A percentile compares a stretch with the other conserved stretches of the same genome.
phyloP scores from a whole-genome alignment of 2,113 vertebrate species.

The Platanista minor region DNA sequence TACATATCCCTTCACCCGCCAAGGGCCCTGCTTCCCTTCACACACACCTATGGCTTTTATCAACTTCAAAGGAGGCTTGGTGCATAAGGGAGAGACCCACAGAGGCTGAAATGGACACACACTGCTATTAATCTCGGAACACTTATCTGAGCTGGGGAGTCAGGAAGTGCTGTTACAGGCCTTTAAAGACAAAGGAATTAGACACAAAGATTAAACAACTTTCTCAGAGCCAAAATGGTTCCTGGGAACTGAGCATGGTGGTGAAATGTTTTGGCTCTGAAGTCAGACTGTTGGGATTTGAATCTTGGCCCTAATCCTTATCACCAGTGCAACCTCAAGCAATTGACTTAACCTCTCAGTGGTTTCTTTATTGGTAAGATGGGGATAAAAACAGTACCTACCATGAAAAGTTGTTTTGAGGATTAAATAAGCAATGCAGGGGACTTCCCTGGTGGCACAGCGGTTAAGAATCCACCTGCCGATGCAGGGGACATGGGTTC shows the following conservation, averaged over 20 bases:
- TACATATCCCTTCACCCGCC: slow-evolving; percentile 13
- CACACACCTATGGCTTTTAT: slow-evolving; percentile 56
- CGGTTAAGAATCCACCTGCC: too few species aligned
- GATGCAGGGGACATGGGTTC: too few species aligned
- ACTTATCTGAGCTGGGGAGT: slow-evolving; percentile 40
- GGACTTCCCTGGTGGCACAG: too few species aligned
- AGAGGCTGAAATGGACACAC: slow-evolving; percentile 32
- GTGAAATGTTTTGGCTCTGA: background rate
- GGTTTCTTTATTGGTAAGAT: background rate
- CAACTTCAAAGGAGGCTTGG: slow-evolving; percentile 61
- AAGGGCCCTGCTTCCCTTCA: slow-evolving; percentile 51
- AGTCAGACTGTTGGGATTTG: background rate
- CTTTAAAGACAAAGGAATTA: slow-evolving; percentile 60
- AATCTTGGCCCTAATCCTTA: background rate
- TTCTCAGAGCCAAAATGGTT: background rate
- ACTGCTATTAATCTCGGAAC: slow-evolving; percentile 60
- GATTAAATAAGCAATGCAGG: background rate
- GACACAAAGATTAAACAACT: slow-evolving; percentile 53
- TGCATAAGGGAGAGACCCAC: slow-evolving; percentile 18
- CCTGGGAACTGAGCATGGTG: background rate
- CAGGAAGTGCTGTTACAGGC: slow-evolving; percentile 54
- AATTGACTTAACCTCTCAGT: background rate
- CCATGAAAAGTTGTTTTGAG: background rate
- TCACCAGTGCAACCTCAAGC: background rate
- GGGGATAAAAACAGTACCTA: background rate